Conservation (phyloP, 2,888 invertebrate species). For the Athripsodes cinereus region DNA sequence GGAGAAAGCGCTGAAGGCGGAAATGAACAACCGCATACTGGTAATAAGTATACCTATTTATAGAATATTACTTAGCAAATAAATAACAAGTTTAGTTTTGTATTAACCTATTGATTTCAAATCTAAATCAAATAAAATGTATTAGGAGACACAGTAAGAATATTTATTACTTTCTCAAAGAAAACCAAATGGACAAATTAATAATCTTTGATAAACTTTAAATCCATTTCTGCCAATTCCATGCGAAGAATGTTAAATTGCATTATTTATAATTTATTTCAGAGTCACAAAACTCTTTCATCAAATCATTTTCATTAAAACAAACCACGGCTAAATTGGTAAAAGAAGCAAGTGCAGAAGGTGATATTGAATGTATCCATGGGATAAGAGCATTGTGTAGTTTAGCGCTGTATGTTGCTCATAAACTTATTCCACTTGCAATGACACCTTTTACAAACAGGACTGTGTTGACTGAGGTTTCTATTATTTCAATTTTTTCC, state of each 20-base stretch:
- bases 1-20: background rate
- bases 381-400: conserved; percentile 63
- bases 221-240: too few relatives aligned
- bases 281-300: conserved; percentile 9
- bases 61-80: too few relatives aligned
- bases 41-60: too few relatives aligned
- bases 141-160: too few relatives aligned
- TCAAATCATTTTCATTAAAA: conserved; percentile 58
- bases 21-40: background rate
- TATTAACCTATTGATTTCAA: too few relatives aligned
- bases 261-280: background rate
- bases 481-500: background rate
- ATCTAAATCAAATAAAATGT: too few relatives aligned
- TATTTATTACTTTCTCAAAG: too few relatives aligned
- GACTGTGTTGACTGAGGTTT: conserved; percentile 52
- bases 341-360: conserved; percentile 43
- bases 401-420: conserved; percentile 55
- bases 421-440: conserved; percentile 60
- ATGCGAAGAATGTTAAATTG: too few relatives aligned
- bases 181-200: too few relatives aligned
- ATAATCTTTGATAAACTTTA: background rate
- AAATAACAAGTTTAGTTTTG: too few relatives aligned
- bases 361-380: conserved; percentile 63
- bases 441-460: conserved; percentile 60
- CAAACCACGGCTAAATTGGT: conserved; percentile 54